phyloP scores from a whole-genome alignment of 1,140 invertebrate genomes.

The Ooceraea biroi region DNA sequence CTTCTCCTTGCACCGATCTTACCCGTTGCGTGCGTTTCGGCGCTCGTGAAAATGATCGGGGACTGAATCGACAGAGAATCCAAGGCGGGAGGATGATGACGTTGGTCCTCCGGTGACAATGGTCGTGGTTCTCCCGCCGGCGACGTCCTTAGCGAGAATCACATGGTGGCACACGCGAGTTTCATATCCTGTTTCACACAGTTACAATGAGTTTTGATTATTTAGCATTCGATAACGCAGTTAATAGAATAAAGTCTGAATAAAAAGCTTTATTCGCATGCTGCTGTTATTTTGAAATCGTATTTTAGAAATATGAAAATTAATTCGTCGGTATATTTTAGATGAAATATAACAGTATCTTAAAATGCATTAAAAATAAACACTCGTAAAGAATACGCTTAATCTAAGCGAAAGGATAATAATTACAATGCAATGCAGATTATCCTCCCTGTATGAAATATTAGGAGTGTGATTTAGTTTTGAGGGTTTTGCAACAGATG shows the following conservation, averaged over 20 bases:
- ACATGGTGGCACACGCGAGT: not conserved
- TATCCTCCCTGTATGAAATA: no score
- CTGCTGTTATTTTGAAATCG: no score
- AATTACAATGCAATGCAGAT: not conserved
- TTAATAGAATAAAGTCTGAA: no score
- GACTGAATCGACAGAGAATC: conserved; percentile 13
- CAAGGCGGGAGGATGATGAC: not conserved
- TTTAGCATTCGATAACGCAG: no score
- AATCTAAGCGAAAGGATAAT: not conserved
- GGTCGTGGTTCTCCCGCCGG: not conserved
- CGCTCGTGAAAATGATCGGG: conserved; percentile 23
- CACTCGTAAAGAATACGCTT: not conserved
- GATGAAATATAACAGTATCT: no score
- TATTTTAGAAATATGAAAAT: no score
- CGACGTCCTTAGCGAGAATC: conserved; percentile 3
- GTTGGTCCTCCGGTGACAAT: conserved; percentile 4
- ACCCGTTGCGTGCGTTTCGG: conserved; percentile 21
- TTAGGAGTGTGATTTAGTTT: no score
- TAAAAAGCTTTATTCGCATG: no score
- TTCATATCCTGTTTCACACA: conserved; percentile 4
- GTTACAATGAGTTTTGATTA: no score
- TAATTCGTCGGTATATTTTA: no score
- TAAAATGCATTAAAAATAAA: not conserved
- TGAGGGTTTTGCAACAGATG: no score
- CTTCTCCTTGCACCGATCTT: conserved; percentile 22